These are phyloP conservation scores for Onthophagus sagittarius DNA, from an alignment of 2,888 invertebrate genomes.

Conservation along the genomic window DNA sequence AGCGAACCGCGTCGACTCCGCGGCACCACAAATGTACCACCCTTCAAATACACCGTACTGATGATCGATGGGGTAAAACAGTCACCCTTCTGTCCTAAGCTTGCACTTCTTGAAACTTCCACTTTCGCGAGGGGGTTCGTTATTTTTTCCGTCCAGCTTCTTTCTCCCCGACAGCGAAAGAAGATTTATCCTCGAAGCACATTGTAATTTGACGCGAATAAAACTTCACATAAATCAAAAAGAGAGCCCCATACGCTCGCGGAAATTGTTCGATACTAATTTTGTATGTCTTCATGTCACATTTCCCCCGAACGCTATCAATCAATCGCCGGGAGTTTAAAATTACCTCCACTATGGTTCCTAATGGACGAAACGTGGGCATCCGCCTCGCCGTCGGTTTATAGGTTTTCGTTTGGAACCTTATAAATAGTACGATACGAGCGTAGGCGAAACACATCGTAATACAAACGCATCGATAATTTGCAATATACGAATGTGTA, in stretches of 20 bases:
- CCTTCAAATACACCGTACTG: constrained; percentile 23
- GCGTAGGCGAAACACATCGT: not conserved
- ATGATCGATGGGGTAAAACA: constrained; percentile 24
- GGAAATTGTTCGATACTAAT: constrained; percentile 11
- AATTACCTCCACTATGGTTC: not conserved
- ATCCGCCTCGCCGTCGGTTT: not conserved
- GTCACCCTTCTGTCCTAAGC: constrained; percentile 19
- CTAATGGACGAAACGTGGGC: not conserved
- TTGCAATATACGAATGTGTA: not conserved
- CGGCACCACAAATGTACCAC: constrained; percentile 23
- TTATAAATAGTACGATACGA: not conserved
- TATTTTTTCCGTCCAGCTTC: constrained; percentile 2
- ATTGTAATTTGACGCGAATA: constrained; percentile 18
- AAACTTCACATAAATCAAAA: constrained; percentile 18
- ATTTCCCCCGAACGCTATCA: constrained; percentile 5
- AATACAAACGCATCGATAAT: not conserved
- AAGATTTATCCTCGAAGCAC: constrained; percentile 9
- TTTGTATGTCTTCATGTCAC: constrained; percentile 12
- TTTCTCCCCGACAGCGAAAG: not conserved
- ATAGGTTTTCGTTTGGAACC: not conserved
- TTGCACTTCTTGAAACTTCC: not conserved
- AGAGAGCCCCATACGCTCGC: constrained; percentile 2
- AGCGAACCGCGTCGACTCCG: constrained; percentile 19
- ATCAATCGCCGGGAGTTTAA: not conserved
- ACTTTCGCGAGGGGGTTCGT: not conserved